These are phyloP conservation scores for Oxytorus armatus DNA, from an alignment of 2,888 invertebrate species.

Conservation along the genomic window DNA sequence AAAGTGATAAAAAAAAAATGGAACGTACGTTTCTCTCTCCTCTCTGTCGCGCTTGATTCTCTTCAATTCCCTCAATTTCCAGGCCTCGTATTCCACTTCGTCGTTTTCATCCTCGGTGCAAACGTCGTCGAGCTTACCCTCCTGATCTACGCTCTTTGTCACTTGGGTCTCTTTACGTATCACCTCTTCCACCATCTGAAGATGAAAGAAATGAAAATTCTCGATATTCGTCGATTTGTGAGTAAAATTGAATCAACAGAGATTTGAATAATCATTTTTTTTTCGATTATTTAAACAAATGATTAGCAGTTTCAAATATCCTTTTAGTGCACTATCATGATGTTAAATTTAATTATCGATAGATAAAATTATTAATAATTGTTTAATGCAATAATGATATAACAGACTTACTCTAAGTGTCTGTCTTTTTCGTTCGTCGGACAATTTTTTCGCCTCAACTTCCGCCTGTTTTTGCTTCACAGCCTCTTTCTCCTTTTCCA, in stretches of 20 bases:
- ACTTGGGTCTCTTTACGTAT: conserved; percentile 92
- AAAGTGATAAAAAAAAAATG: conserved; percentile 18
- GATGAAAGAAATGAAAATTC: no score
- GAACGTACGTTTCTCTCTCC: conserved; percentile 94
- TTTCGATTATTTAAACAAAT: no score
- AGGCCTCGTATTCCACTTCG: conserved; percentile 98
- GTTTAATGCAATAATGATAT: background rate
- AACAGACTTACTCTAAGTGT: conserved; percentile 88
- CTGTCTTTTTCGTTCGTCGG: conserved; percentile 95
- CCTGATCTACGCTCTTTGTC: conserved; percentile 86
- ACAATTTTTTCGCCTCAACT: conserved; percentile 92
- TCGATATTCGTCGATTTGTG: no score
- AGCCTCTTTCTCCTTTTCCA: conserved; percentile 96
- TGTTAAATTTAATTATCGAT: no score
- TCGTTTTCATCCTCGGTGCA: conserved; percentile 98
- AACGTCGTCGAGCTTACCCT: conserved; percentile 93
- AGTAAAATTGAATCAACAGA: background rate
- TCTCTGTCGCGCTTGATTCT: conserved; percentile 98
- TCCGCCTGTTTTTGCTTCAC: conserved; percentile 94
- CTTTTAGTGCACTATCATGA: no score
- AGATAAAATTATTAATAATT: background rate
- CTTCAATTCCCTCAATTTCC: conserved; percentile 98
- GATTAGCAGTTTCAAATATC: no score
- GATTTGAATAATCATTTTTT: no score
- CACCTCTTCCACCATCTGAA: conserved; percentile 93